Percentiles rank a stretch among this genome's conserved stretches.
These are phyloP conservation scores for Araneus ventricosus DNA, from an alignment of 1,140 invertebrate species.

Conservation along the genomic window DNA sequence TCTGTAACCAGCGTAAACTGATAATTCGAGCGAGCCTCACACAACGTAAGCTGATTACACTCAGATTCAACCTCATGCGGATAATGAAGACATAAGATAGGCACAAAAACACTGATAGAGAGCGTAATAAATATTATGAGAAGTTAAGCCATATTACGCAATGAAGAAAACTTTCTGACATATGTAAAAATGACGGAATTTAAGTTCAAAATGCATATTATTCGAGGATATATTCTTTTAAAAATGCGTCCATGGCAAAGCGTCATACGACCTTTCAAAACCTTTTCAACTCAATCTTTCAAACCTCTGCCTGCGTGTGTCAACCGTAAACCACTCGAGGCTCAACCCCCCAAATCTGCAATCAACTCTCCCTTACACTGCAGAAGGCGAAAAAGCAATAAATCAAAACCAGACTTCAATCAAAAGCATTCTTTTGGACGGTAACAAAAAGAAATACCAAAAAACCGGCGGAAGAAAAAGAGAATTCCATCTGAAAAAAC, in stretches of 20 bases:
- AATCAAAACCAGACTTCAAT: slow-evolving; percentile 32
- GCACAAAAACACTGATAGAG: no score
- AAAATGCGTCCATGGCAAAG: neutral
- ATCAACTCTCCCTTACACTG: neutral
- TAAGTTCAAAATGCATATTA: no score
- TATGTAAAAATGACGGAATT: no score
- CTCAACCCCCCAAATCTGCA: neutral
- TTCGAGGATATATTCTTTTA: no score
- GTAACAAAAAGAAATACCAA: neutral
- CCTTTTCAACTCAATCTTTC: neutral
- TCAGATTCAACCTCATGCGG: no score
- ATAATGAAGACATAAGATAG: no score
- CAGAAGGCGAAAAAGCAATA: neutral
- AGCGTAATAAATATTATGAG: no score
- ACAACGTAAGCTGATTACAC: no score
- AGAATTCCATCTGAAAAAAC: neutral
- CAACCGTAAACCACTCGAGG: neutral
- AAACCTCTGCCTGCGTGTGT: neutral
- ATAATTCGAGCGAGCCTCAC: no score
- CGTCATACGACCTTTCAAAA: neutral
- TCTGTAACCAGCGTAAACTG: no score
- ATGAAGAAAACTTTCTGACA: no score
- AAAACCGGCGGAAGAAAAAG: neutral
- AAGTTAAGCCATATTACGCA: no score
- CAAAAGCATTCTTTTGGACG: neutral